Conservation (phyloP, 2,888 invertebrate species). For the Scrobipalpa atriplicella region DNA sequence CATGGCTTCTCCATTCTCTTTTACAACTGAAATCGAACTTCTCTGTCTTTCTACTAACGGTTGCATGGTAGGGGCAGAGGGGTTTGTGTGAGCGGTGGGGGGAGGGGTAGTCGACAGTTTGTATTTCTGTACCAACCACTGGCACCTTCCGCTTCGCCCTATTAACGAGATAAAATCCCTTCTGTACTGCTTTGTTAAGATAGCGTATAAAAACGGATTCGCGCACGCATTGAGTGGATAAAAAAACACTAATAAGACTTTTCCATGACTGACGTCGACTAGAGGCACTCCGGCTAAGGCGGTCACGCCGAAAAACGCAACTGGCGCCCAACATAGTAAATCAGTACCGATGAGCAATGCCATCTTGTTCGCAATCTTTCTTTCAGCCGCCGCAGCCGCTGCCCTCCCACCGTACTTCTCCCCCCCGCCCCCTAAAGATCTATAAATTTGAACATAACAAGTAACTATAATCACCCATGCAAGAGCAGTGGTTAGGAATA, state of each 20-base stretch:
- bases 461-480: conserved; percentile 93
- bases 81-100: conserved; percentile 71
- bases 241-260: conserved; percentile 93
- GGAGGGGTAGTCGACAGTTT: conserved; percentile 72
- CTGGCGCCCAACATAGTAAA: conserved; percentile 93
- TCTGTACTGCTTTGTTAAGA: conserved; percentile 93
- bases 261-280: conserved; percentile 91
- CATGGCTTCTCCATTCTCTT: conserved; percentile 64
- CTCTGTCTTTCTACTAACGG: conserved; percentile 68
- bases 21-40: conserved; percentile 60
- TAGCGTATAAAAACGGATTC: conserved; percentile 96
- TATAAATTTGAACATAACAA: conserved; percentile 94
- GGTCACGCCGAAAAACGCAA: conserved; percentile 94
- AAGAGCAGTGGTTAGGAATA: conserved; percentile 89
- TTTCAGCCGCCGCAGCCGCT: conserved; percentile 85
- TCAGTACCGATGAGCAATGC: conserved; percentile 94
- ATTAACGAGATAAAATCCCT: conserved; percentile 87
- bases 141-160: conserved; percentile 82
- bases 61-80: conserved; percentile 62
- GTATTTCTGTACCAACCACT: conserved; percentile 70
- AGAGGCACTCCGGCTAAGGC: conserved; percentile 92
- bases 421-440: conserved; percentile 88
- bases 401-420: conserved; percentile 85
- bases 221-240: conserved; percentile 96
- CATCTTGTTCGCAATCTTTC: conserved; percentile 94